A percentile compares a stretch with the other conserved stretches of the same genome.
Evolutionary conservation across 2,113 vertebrate species (phyloP).

Genomic region (Monarcha castaneiventris): DNA sequence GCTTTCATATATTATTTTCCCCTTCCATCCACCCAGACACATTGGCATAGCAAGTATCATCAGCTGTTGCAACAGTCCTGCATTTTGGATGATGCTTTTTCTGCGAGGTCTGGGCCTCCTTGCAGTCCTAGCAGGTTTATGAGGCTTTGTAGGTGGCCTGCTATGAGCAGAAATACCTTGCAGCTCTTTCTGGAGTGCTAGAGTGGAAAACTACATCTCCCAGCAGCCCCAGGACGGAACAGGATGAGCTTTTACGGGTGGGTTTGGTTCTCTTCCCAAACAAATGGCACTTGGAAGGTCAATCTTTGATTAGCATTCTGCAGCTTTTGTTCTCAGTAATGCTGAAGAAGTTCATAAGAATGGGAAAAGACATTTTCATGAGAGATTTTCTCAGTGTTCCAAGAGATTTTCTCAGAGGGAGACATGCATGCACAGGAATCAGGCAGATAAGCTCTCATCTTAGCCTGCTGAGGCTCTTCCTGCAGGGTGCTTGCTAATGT

Average conservation of each 20-base stretch:
- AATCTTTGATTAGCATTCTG: neutral
- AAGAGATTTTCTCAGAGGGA: neutral
- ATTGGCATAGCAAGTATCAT: neutral
- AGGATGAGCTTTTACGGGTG: neutral
- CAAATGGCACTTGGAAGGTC: neutral
- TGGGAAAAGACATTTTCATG: neutral
- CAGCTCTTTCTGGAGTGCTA: fast-evolving
- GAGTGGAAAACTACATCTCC: constrained; percentile 26
- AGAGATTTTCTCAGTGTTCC: neutral
- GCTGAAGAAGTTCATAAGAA: neutral
- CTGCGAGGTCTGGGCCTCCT: neutral
- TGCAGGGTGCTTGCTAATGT: constrained; percentile 46
- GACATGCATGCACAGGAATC: neutral
- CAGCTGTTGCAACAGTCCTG: neutral
- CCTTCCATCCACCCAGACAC: neutral
- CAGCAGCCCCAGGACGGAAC: constrained; percentile 33
- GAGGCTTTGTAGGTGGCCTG: neutral
- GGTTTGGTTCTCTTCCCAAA: neutral
- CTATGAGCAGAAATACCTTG: neutral
- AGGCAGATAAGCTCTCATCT: neutral
- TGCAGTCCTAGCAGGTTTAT: neutral
- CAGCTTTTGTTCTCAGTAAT: neutral
- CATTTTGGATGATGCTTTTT: neutral
- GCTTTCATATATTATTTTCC: neutral
- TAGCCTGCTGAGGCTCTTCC: constrained; percentile 24